Conservation (phyloP, 2,113 vertebrate genomes). For the Daubentonia madagascariensis region DNA sequence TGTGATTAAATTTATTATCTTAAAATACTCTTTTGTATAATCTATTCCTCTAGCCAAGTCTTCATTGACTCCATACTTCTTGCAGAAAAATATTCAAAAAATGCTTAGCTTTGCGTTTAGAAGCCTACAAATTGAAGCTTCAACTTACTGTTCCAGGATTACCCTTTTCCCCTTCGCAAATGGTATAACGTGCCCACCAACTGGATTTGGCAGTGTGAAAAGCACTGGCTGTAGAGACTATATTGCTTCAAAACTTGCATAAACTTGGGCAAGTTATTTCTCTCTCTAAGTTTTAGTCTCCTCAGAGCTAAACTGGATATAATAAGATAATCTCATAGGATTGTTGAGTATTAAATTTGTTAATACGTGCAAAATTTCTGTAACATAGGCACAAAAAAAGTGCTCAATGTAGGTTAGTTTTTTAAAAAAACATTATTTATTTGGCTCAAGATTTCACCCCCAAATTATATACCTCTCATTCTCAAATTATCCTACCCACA, state of each 20-base stretch:
- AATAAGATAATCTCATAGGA: background rate
- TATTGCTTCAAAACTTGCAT: background rate
- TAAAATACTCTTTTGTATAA: background rate
- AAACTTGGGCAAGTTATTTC: background rate
- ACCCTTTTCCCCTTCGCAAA: background rate
- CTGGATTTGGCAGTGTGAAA: background rate
- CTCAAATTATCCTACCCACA: background rate
- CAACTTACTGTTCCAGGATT: too few relatives aligned
- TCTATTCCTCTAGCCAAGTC: background rate
- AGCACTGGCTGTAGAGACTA: background rate
- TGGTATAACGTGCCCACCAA: background rate
- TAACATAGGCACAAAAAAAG: background rate
- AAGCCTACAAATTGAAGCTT: constrained; percentile 1
- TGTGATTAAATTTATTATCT: constrained; percentile 20
- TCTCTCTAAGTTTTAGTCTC: background rate
- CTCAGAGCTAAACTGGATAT: background rate
- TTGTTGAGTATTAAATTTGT: background rate
- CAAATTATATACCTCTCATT: background rate
- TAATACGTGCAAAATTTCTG: background rate
- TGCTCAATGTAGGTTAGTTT: background rate
- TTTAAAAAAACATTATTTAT: background rate
- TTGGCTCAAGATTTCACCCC: background rate
- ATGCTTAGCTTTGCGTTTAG: background rate
- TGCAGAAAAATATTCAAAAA: background rate
- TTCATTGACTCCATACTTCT: background rate